These are phyloP conservation scores for Argynnis bischoffii DNA, from an alignment of 2,888 invertebrate genomes.

Conservation along the genomic window DNA sequence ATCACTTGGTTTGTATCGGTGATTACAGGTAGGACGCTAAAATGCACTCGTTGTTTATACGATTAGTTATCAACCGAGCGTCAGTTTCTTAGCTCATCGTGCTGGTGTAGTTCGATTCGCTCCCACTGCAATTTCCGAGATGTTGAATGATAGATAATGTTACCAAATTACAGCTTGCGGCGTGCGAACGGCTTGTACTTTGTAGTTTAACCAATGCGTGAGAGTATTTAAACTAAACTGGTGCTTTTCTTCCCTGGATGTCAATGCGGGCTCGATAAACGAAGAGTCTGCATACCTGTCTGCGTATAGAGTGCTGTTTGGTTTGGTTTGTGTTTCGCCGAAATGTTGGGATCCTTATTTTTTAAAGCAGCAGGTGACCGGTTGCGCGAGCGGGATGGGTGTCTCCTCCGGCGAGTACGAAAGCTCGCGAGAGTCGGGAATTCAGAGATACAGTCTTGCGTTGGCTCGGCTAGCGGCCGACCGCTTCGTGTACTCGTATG, in stretches of 20 bases:
- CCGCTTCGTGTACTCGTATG: slow-evolving; percentile 51
- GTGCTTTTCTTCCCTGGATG: slow-evolving; percentile 34
- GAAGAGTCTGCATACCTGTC: slow-evolving; percentile 58
- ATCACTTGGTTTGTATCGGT: slow-evolving; percentile 62
- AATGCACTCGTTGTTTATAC: slow-evolving; percentile 64
- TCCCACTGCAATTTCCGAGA: slow-evolving; percentile 59
- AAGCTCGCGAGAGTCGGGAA: slow-evolving; percentile 63
- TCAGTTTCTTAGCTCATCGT: slow-evolving; percentile 39
- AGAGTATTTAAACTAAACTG: slow-evolving; percentile 38
- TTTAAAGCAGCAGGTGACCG: slow-evolving; percentile 71
- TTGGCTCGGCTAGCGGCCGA: slow-evolving; percentile 63
- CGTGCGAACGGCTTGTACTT: slow-evolving; percentile 52
- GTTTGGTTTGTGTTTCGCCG: slow-evolving; percentile 72
- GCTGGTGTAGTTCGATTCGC: slow-evolving; percentile 45
- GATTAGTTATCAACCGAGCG: slow-evolving; percentile 55
- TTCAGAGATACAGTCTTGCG: slow-evolving; percentile 65
- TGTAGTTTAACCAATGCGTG: slow-evolving; percentile 32
- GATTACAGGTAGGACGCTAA: slow-evolving; percentile 66
- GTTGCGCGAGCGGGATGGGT: slow-evolving; percentile 69
- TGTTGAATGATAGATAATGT: slow-evolving; percentile 65
- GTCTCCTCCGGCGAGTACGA: slow-evolving; percentile 50
- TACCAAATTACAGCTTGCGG: slow-evolving; percentile 58
- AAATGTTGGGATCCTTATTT: slow-evolving; percentile 73
- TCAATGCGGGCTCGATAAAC: slow-evolving; percentile 42
- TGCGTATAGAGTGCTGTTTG: slow-evolving; percentile 59